Base-by-base conservation (phyloP, 2,888 invertebrate species). In the Mongoloraphidia duomilia region DNA sequence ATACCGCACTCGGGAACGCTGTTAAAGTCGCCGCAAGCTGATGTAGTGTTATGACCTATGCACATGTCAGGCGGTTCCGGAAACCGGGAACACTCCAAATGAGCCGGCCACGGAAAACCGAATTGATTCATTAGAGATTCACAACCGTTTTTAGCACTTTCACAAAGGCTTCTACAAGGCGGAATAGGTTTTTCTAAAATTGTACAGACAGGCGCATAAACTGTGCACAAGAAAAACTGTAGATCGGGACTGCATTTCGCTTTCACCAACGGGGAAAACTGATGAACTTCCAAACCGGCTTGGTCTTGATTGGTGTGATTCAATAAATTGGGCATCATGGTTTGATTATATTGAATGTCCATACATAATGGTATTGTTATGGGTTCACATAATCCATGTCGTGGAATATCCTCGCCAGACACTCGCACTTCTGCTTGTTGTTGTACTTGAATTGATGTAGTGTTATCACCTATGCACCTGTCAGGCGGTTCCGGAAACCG, bases 151-250 rank as follows among this genome's bases (percentile, higher is more conserved):
- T 83, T 77, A 0, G 92, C 93, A 49, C 90, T 86, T 60, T 89
- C 80, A 65, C 96, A 96, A 38, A 95, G 72, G 47, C 89, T 84
- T 50, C 87, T 75, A 65, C 95, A 96, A 1, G 95, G 95, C 3
- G 90, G 92, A 58, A 95, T 79, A 1, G 93, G 85, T 53, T 76
- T 75, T 44, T 93, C 90, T 57, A 95, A 70, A 55, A 93, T 89
- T 2, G 95, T 96, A 66, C 97, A 98, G 8, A 96, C 89, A 0
- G 97, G 97, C 11, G 89, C 90, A 66, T 89, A 96, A 56, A 97
- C 81, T 2, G 95, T 86, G 69, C 97, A 98, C 50, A 98, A 72
- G 66, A 98, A 98, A 59, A 96, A 83, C 65, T 93, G 89, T 52
- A 97, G 73, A 64, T 95, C 90, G 1, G 90, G 85, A 58, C 93